These are phyloP conservation scores for Prionailurus bengalensis DNA, from an alignment of 2,113 vertebrate genomes.

Conservation along the genomic window DNA sequence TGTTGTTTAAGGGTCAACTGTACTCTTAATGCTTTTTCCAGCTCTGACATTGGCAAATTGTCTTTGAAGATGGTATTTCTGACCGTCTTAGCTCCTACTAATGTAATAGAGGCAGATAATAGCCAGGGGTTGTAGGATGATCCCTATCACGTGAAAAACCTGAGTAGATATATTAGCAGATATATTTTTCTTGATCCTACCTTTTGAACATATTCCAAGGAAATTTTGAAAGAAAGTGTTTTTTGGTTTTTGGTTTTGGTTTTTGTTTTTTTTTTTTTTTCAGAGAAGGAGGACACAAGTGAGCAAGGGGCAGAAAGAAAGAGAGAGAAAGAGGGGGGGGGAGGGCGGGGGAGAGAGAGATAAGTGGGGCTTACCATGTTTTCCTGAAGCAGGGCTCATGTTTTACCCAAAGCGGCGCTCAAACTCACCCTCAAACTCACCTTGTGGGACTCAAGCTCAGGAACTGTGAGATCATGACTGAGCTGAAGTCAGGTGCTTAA, in stretches of 20 bases:
- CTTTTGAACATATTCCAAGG: slow-evolving; percentile 26
- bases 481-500: too few relatives aligned
- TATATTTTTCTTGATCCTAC: slow-evolving; percentile 14
- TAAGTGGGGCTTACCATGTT: too few relatives aligned
- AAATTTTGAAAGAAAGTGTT: background rate
- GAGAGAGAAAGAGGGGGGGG: too few relatives aligned
- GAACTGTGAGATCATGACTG: too few relatives aligned
- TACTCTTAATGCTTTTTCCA: background rate
- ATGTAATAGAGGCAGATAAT: background rate
- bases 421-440: too few relatives aligned
- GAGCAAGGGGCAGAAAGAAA: too few relatives aligned
- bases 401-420: too few relatives aligned
- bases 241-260: background rate
- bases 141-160: background rate
- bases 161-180: background rate
- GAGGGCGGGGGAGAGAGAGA: too few relatives aligned
- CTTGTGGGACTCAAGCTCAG: too few relatives aligned
- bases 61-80: background rate
- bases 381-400: too few relatives aligned
- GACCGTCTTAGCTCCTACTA: background rate
- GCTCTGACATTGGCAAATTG: background rate
- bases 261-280: background rate
- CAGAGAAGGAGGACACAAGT: too few relatives aligned
- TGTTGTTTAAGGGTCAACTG: background rate
- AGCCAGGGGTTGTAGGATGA: background rate